Percentiles rank a stretch among this genome's conserved stretches.
Evolutionary conservation across 2,797 vertebrate genomes (phyloP).

Genomic region (Anguilla pacifica): DNA sequence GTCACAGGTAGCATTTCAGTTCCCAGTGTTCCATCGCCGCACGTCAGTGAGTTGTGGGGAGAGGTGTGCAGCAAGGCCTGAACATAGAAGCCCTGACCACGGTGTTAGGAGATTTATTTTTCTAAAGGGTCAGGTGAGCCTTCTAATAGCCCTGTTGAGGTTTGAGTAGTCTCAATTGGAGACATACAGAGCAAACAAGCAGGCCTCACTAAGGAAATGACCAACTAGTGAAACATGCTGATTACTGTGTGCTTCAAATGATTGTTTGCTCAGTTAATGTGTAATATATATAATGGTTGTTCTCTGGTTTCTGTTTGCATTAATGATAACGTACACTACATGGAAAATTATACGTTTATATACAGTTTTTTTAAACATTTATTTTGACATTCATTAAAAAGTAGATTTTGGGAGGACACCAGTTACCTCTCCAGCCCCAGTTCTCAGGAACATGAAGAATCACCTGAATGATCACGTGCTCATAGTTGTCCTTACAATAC

Average conservation of each 20-base stretch:
- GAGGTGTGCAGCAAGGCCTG: not conserved
- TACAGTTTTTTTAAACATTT: not conserved
- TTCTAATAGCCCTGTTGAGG: not conserved
- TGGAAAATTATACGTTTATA: not conserved
- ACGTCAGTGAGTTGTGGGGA: not conserved
- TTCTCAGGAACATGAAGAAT: not conserved
- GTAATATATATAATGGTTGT: not conserved
- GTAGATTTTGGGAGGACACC: not conserved
- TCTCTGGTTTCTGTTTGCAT: not conserved
- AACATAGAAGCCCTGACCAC: too few species aligned
- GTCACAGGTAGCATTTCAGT: not conserved
- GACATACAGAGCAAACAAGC: not conserved
- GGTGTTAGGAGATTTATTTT: too few species aligned
- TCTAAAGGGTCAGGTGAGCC: not conserved
- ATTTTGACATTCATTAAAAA: not conserved
- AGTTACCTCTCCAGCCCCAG: not conserved
- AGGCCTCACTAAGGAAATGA: not conserved
- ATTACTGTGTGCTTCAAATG: not conserved
- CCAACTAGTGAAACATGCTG: conserved; percentile 1
- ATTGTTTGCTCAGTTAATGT: not conserved
- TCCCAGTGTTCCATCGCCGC: not conserved
- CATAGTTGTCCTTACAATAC: not conserved
- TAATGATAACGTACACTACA: not conserved
- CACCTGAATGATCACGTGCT: not conserved
- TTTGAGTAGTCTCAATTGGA: not conserved